Evolutionary conservation across 37 sponge, comb jelly and placozoan species (phyloP).

Genomic region (Lycopodina hypogea): DNA sequence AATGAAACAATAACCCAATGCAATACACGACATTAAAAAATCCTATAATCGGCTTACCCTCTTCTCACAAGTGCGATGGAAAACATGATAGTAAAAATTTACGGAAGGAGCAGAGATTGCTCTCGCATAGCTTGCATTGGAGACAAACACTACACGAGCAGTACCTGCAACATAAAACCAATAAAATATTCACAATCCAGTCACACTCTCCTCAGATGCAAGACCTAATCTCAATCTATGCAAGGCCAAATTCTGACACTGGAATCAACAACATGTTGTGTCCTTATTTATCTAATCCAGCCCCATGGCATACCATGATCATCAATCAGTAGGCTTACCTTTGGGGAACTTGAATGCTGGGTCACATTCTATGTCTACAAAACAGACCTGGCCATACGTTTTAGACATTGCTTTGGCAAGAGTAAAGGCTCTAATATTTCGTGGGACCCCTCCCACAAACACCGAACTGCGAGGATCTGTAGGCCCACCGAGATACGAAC

Average conservation of each 20-base stretch:
- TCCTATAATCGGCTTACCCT: constrained; percentile 42
- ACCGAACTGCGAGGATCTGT: constrained; percentile 82
- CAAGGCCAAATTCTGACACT: too few relatives aligned
- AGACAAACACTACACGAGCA: constrained; percentile 86
- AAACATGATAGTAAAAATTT: constrained; percentile 81
- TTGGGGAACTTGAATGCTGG: constrained; percentile 89
- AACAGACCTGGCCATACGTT: constrained; percentile 75
- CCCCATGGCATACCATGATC: background rate
- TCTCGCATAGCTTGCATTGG: constrained; percentile 79
- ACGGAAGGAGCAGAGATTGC: constrained; percentile 91
- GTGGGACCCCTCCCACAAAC: constrained; percentile 94
- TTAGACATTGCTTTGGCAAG: constrained; percentile 84
- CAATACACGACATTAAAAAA: background rate
- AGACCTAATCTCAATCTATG: too few relatives aligned
- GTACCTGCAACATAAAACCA: constrained; percentile 57
- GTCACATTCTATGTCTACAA: constrained; percentile 85
- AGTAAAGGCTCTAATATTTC: constrained; percentile 78
- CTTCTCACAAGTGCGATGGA: constrained; percentile 86
- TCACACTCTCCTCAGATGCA: background rate
- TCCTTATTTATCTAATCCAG: too few relatives aligned
- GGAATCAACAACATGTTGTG: too few relatives aligned
- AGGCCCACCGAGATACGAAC: constrained; percentile 27
- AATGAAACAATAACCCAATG: background rate
- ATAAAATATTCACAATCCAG: background rate
- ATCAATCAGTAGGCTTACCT: constrained; percentile 51